These are phyloP conservation scores for Coenonympha arcania DNA, from an alignment of 2,888 invertebrate genomes.

Conservation along the genomic window DNA sequence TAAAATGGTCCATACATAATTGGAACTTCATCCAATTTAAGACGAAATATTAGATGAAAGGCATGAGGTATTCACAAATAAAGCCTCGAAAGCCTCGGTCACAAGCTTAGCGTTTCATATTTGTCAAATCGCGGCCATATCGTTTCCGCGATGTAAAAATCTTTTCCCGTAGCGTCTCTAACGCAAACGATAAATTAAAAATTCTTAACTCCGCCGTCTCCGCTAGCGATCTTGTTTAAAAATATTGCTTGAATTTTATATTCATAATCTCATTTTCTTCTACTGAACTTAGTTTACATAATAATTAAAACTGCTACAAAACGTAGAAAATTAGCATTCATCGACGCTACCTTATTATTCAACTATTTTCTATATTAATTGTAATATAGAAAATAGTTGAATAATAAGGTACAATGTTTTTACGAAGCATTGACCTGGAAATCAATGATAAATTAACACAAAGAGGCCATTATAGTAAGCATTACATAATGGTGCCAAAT, in stretches of 20 bases:
- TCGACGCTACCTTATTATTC: no score
- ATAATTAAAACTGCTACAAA: not conserved
- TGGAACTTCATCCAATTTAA: no score
- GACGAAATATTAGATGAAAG: no score
- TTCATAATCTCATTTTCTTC: conserved; percentile 1
- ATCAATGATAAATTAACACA: not conserved
- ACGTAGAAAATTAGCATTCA: no score
- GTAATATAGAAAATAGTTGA: no score
- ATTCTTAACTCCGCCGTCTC: conserved; percentile 5
- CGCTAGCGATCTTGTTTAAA: conserved; percentile 9
- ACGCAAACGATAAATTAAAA: conserved; percentile 16
- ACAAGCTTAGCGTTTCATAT: not conserved
- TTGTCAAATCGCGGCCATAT: conserved; percentile 3
- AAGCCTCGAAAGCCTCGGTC: not conserved
- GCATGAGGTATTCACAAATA: not conserved
- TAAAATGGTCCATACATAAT: no score
- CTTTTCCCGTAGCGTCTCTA: conserved; percentile 13
- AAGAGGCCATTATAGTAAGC: not conserved
- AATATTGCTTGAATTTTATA: conserved; percentile 3
- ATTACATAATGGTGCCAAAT: conserved; percentile 4
- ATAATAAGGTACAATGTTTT: no score
- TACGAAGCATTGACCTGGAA: no score
- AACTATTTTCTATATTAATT: no score
- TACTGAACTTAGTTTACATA: conserved; percentile 1
- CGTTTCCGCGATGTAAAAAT: conserved; percentile 12